A percentile compares a stretch with the other conserved stretches of the same genome.
Conservation (phyloP, 2,797 vertebrate genomes). For the Takifugu rubripes region DNA sequence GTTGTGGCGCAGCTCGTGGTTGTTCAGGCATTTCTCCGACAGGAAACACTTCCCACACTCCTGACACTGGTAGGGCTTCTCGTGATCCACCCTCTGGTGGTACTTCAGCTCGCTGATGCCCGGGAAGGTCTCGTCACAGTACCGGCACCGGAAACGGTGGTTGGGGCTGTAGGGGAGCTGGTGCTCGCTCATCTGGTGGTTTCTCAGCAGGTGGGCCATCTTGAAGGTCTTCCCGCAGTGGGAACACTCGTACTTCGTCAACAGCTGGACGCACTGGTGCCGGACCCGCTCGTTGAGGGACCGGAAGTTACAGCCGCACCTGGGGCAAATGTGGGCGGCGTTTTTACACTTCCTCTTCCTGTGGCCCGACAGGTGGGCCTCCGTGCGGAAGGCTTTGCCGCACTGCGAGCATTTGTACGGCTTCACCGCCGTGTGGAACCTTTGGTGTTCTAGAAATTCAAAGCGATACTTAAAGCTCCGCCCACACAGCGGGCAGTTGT, state of each 20-base stretch:
- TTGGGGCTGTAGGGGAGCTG: constrained; percentile 75
- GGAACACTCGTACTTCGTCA: constrained; percentile 70
- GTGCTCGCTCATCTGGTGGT: constrained; percentile 73
- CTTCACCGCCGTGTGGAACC: constrained; percentile 72
- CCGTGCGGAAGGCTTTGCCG: constrained; percentile 70
- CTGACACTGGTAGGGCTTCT: constrained; percentile 73
- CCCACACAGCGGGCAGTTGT: constrained; percentile 71
- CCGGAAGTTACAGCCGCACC: constrained; percentile 69
- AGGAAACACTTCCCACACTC: constrained; percentile 75
- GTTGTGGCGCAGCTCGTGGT: constrained; percentile 72
- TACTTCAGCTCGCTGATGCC: constrained; percentile 75
- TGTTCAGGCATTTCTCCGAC: constrained; percentile 70
- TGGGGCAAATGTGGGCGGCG: constrained; percentile 69
- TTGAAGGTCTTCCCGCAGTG: constrained; percentile 74
- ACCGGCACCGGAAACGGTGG: constrained; percentile 72
- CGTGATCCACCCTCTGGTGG: constrained; percentile 71
- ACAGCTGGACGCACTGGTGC: constrained; percentile 70
- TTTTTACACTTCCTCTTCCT: constrained; percentile 73
- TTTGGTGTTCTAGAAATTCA: constrained; percentile 71
- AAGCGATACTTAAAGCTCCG: constrained; percentile 75
- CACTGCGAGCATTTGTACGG: constrained; percentile 75
- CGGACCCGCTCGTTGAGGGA: constrained; percentile 63
- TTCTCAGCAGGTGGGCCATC: constrained; percentile 72
- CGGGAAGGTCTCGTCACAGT: constrained; percentile 72
- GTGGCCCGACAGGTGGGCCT: constrained; percentile 70